These are phyloP conservation scores for Resseliella maxima DNA, from an alignment of 2,888 invertebrate genomes.

Conservation along the genomic window DNA sequence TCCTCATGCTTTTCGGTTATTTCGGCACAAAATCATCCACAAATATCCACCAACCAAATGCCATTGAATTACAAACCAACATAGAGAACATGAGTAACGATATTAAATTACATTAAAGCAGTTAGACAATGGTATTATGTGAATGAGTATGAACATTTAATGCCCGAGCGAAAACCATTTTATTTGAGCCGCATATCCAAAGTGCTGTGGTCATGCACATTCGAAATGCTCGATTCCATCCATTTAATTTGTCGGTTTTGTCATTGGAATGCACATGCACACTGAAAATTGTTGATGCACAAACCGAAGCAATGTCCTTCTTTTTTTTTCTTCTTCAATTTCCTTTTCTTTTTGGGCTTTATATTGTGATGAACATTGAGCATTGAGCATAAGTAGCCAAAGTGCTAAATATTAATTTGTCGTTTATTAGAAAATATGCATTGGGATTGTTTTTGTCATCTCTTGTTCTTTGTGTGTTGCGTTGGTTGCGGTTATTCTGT, in stretches of 20 bases:
- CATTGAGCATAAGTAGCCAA: slow-evolving; percentile 32
- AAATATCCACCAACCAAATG: not conserved
- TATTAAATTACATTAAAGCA: slow-evolving; percentile 41
- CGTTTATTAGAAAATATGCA: slow-evolving; percentile 54
- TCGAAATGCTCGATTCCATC: not conserved
- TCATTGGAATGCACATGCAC: not conserved
- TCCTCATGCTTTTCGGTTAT: not conserved
- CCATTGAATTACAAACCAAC: slow-evolving; percentile 12
- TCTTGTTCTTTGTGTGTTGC: slow-evolving; percentile 2
- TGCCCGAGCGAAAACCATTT: slow-evolving; percentile 25
- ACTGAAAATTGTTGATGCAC: not conserved
- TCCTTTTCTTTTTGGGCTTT: not conserved
- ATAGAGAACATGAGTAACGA: slow-evolving; percentile 33
- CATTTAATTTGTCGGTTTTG: slow-evolving; percentile 30
- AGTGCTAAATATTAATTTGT: slow-evolving; percentile 55
- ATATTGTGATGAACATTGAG: slow-evolving; percentile 27
- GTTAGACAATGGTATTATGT: slow-evolving; percentile 43
- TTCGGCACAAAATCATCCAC: not conserved
- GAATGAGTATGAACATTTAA: slow-evolving; percentile 41
- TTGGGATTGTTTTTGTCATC: slow-evolving; percentile 20
- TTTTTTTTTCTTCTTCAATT: not conserved
- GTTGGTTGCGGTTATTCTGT: not conserved
- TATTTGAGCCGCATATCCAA: slow-evolving; percentile 37
- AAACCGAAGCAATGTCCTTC: not conserved
- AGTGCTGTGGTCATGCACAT: slow-evolving; percentile 42